Conservation (phyloP, 2,888 invertebrate genomes). For the Xanthorhoe spadicearia region DNA sequence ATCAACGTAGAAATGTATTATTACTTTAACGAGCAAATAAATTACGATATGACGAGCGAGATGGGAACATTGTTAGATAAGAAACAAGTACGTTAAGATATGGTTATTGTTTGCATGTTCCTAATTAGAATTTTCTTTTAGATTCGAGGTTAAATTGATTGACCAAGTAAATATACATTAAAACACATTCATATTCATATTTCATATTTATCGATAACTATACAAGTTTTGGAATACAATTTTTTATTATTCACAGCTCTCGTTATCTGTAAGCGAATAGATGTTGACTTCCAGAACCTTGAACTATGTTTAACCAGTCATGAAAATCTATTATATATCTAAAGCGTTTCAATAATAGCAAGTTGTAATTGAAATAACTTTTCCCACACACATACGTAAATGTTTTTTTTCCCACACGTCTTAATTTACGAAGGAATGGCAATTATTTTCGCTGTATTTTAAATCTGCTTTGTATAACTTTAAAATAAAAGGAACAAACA, state of each 20-base stretch:
- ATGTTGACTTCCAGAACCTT: constrained; percentile 11
- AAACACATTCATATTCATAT: not conserved
- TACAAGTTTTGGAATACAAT: not conserved
- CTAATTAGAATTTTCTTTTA: not conserved
- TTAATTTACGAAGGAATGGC: not conserved
- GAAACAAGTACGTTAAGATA: constrained; percentile 4
- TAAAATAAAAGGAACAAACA: not conserved
- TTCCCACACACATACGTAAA: not conserved
- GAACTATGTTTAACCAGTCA: constrained; percentile 20
- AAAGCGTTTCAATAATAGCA: constrained; percentile 5
- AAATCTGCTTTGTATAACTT: not conserved
- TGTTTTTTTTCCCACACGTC: not conserved
- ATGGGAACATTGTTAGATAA: constrained; percentile 3
- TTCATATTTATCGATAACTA: not conserved
- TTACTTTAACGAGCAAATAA: constrained; percentile 5
- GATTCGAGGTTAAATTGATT: constrained; percentile 23
- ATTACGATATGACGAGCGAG: not conserved
- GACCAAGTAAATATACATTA: constrained; percentile 25
- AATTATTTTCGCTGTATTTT: not conserved
- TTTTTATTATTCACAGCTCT: constrained; percentile 10
- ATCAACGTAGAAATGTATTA: constrained; percentile 1
- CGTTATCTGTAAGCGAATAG: constrained; percentile 16
- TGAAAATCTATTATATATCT: constrained; percentile 8
- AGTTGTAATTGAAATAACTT: not conserved
- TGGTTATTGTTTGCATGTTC: not conserved